A percentile compares a stretch with the other conserved stretches of the same genome.
Evolutionary conservation across 2,888 invertebrate species (phyloP).

Genomic region (Alentia gelatinosa): DNA sequence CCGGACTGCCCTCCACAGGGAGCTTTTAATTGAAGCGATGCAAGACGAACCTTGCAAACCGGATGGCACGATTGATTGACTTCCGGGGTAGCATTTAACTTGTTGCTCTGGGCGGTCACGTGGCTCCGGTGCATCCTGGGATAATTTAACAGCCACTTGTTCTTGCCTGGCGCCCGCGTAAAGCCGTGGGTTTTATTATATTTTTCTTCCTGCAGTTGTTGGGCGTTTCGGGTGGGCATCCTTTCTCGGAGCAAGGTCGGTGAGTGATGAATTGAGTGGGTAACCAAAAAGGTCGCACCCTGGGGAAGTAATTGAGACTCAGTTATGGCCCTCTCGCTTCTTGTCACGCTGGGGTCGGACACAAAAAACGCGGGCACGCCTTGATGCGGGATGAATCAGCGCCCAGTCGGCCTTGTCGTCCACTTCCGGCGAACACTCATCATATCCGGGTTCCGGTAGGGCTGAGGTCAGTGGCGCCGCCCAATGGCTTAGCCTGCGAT

Average conservation of each 20-base stretch:
- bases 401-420: neutral
- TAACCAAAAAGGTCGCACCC: slow-evolving; percentile 29
- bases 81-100: slow-evolving; percentile 40
- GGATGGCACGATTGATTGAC: slow-evolving; percentile 29
- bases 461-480: neutral
- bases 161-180: neutral
- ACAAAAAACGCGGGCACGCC: neutral
- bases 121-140: neutral
- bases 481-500: neutral
- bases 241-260: neutral
- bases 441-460: neutral
- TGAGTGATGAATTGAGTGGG: neutral
- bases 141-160: neutral
- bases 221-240: neutral
- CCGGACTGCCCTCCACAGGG: too few relatives aligned
- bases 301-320: slow-evolving; percentile 26
- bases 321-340: slow-evolving; percentile 15
- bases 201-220: neutral
- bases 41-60: neutral
- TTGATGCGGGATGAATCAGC: neutral
- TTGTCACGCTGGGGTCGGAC: slow-evolving; percentile 12
- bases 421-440: neutral
- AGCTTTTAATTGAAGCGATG: neutral
- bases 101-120: slow-evolving; percentile 28
- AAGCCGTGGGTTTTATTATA: neutral